A percentile compares a stretch with the other conserved stretches of the same genome.
These are phyloP conservation scores for Eptesicus fuscus DNA, from an alignment of 2,113 vertebrate genomes.

Conservation along the genomic window DNA sequence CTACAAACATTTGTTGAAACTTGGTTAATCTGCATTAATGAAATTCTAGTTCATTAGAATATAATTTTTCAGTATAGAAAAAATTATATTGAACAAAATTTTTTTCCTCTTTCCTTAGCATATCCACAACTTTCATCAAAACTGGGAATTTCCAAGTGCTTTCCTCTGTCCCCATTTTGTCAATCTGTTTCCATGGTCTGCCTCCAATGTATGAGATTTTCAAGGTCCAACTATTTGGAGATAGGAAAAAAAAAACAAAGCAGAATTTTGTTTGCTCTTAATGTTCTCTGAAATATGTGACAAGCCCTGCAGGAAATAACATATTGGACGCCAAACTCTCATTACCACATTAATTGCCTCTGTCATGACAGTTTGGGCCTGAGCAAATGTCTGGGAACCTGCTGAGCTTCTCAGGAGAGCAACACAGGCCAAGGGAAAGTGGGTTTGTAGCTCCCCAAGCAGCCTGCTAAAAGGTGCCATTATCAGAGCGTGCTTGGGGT, in stretches of 20 bases:
- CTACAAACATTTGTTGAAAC: neutral
- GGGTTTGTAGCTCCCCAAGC: slow-evolving; percentile 75
- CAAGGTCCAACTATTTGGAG: slow-evolving; percentile 24
- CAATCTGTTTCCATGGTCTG: neutral
- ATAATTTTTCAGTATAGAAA: neutral
- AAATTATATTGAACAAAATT: neutral
- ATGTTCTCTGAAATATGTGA: slow-evolving; percentile 80
- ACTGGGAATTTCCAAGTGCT: neutral
- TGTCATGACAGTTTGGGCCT: slow-evolving; percentile 84
- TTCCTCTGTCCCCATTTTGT: neutral
- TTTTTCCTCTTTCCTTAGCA: neutral
- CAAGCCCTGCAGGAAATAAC: slow-evolving; percentile 83
- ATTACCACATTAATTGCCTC: slow-evolving; percentile 87
- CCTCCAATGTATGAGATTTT: neutral
- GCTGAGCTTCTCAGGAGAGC: slow-evolving; percentile 81
- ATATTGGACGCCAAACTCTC: slow-evolving; percentile 84
- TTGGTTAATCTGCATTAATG: neutral
- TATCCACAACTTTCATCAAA: neutral
- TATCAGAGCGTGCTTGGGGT: slow-evolving; percentile 68
- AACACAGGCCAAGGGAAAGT: slow-evolving; percentile 77
- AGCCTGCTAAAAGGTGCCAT: slow-evolving; percentile 59
- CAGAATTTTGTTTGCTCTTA: slow-evolving; percentile 77
- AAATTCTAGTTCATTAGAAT: neutral
- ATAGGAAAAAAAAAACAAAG: slow-evolving; percentile 58
- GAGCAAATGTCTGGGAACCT: slow-evolving; percentile 81